A percentile compares a stretch with the other conserved stretches of the same genome.
Evolutionary conservation across 2,113 vertebrate genomes (phyloP).

Genomic region (Cyprinodon brontotheroides): DNA sequence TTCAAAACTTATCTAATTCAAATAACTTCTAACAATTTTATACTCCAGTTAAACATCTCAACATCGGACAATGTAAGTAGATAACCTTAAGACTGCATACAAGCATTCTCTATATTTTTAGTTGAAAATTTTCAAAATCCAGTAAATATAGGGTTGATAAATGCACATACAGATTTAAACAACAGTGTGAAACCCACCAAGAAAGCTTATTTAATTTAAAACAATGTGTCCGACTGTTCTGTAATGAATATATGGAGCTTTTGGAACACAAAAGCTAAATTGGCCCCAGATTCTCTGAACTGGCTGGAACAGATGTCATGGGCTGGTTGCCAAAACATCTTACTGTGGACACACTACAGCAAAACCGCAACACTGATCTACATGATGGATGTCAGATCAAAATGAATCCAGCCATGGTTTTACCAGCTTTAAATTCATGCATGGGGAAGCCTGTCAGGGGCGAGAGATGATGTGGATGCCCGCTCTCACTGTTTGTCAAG

Average conservation of each 20-base stretch:
- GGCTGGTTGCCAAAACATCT: constrained; percentile 73
- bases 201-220: background rate
- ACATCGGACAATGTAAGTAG: no score
- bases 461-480: constrained; percentile 76
- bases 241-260: constrained; percentile 29
- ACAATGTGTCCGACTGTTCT: constrained; percentile 26
- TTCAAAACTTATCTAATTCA: no score
- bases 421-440: constrained; percentile 81
- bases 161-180: background rate
- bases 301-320: constrained; percentile 66
- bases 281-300: constrained; percentile 60
- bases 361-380: constrained; percentile 71
- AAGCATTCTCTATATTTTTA: background rate
- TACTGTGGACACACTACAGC: constrained; percentile 68
- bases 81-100: no score
- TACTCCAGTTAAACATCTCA: no score
- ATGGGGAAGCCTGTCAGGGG: constrained; percentile 78
- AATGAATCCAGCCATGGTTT: constrained; percentile 75
- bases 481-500: constrained; percentile 78
- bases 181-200: background rate
- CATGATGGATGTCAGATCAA: constrained; percentile 74
- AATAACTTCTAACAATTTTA: no score
- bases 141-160: background rate
- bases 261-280: constrained; percentile 60
- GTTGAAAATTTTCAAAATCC: background rate